These are phyloP conservation scores for Hepsetus odoe DNA, from an alignment of 2,113 vertebrate species.

Conservation along the genomic window DNA sequence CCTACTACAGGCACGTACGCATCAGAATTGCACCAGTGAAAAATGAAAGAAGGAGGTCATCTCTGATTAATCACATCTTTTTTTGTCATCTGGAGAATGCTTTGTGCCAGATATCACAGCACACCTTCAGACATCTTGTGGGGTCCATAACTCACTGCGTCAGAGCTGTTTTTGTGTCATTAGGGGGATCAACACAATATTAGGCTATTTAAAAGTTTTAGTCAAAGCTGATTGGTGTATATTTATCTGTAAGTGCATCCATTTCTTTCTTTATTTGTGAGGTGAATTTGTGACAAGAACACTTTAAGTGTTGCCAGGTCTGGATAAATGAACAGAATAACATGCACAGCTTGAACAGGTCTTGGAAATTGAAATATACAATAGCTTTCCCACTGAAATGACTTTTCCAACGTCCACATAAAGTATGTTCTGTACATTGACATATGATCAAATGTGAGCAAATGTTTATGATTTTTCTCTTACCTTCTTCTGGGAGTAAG, in stretches of 20 bases:
- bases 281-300: slow-evolving; percentile 15
- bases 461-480: slow-evolving; percentile 12
- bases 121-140: no score
- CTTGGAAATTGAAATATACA: slow-evolving; percentile 24
- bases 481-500: not conserved
- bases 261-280: slow-evolving; percentile 10
- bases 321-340: slow-evolving; percentile 28
- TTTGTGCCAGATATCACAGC: no score
- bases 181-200: no score
- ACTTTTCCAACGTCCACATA: slow-evolving; percentile 33
- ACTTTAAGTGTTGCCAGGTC: not conserved
- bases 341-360: slow-evolving; percentile 23
- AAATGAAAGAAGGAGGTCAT: no score
- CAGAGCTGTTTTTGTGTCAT: no score
- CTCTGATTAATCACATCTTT: no score
- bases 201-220: no score
- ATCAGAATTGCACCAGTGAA: no score
- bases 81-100: no score
- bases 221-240: not conserved
- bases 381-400: not conserved
- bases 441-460: slow-evolving; percentile 15
- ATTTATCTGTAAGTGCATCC: not conserved
- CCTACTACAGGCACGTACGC: no score
- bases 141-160: no score
- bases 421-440: slow-evolving; percentile 20